phyloP scores from a whole-genome alignment of 2,113 vertebrate species.

The Indicator maculatus region DNA sequence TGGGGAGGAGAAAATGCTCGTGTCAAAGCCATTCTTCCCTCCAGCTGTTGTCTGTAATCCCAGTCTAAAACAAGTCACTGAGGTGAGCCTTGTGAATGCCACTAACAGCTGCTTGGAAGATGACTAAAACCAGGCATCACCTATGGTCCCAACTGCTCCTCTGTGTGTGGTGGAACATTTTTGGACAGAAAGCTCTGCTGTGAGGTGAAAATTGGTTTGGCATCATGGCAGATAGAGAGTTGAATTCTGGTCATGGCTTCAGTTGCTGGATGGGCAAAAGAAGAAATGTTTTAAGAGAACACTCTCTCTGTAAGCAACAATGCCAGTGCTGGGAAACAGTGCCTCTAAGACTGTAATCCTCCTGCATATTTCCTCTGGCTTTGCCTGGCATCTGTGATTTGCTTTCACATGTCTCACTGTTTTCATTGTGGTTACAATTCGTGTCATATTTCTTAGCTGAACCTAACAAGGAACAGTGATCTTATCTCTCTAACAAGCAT shows the following conservation, averaged over 20 bases:
- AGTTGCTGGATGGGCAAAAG: neutral
- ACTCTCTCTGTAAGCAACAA: rapidly evolving
- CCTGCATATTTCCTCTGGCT: neutral
- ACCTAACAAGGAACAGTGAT: neutral
- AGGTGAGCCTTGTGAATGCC: neutral
- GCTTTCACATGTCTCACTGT: neutral
- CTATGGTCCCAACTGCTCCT: neutral
- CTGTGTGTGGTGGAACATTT: neutral
- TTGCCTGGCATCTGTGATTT: neutral
- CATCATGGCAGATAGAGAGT: neutral
- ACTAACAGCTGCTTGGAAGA: neutral
- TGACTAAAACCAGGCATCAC: neutral
- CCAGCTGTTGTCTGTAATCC: neutral
- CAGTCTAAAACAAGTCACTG: neutral
- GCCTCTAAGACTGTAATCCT: neutral
- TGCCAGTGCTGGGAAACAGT: neutral
- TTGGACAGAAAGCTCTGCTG: neutral
- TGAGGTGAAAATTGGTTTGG: neutral
- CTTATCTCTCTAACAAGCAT: neutral
- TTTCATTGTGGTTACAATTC: neutral
- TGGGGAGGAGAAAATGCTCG: neutral
- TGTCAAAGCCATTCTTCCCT: neutral
- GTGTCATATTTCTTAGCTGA: neutral
- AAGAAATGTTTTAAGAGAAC: rapidly evolving
- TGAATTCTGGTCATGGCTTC: neutral